A percentile compares a stretch with the other conserved stretches of the same genome.
Conservation (phyloP, 2,797 vertebrate genomes). For the Lophotriccus pileatus region DNA sequence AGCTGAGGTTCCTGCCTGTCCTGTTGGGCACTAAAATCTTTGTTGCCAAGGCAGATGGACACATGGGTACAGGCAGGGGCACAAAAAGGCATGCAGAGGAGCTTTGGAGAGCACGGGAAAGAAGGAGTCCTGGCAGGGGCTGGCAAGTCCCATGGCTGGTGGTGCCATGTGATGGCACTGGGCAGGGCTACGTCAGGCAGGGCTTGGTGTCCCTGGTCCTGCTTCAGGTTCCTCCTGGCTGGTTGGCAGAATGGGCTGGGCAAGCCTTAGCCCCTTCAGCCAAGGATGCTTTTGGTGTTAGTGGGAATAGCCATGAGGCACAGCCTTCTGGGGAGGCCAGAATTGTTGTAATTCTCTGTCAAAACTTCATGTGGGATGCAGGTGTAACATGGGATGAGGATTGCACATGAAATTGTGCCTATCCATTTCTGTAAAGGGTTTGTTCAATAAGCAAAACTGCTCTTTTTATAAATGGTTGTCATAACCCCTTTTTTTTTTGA, state of each 20-base stretch:
- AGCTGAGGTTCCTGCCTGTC: not conserved
- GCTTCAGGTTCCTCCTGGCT: not conserved
- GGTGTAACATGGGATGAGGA: not conserved
- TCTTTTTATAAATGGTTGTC: not conserved
- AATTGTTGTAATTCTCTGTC: not conserved
- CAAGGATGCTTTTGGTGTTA: accelerated
- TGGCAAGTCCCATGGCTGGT: not conserved
- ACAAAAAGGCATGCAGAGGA: not conserved
- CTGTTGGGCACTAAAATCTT: not conserved
- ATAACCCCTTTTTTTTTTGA: not conserved
- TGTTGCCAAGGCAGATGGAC: not conserved
- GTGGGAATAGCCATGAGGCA: not conserved
- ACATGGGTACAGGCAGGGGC: not conserved
- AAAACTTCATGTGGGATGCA: not conserved
- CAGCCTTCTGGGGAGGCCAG: not conserved
- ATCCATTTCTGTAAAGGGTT: not conserved
- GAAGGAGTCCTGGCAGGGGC: not conserved
- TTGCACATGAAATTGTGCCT: not conserved
- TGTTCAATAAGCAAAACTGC: not conserved
- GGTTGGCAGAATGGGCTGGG: not conserved
- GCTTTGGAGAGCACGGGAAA: not conserved
- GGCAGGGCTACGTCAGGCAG: not conserved
- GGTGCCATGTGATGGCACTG: too few species aligned
- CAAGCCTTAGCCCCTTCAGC: not conserved
- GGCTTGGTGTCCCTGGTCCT: not conserved